phyloP scores from a whole-genome alignment of 2,797 vertebrate genomes.

The Pygocentrus nattereri region DNA sequence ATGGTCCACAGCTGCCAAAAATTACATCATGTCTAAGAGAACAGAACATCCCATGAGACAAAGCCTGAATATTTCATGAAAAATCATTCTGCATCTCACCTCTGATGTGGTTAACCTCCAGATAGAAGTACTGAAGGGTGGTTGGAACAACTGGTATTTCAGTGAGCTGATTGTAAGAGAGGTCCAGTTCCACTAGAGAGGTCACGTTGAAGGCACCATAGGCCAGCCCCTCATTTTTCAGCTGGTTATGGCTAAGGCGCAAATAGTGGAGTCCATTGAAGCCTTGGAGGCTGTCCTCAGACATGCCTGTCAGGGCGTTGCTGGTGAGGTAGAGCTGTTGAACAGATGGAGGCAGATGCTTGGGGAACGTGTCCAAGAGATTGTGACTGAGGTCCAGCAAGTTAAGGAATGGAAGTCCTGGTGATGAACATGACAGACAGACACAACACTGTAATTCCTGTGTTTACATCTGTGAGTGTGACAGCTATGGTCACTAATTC shows the following conservation, averaged over 20 bases:
- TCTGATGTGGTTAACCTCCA: constrained; percentile 81
- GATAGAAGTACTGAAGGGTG: constrained; percentile 80
- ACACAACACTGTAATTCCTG: constrained; percentile 14
- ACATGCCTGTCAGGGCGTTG: constrained; percentile 71
- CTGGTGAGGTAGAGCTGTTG: constrained; percentile 82
- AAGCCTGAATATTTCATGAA: too few relatives aligned
- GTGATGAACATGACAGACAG: constrained; percentile 33
- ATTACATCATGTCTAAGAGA: constrained; percentile 4
- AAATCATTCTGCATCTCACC: constrained; percentile 64
- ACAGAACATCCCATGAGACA: background rate
- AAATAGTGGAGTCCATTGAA: constrained; percentile 73
- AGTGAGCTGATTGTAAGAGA: constrained; percentile 80
- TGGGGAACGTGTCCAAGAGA: constrained; percentile 71
- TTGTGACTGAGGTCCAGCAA: constrained; percentile 79
- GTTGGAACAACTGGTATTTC: constrained; percentile 72
- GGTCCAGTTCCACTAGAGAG: constrained; percentile 81
- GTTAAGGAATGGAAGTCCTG: constrained; percentile 74
- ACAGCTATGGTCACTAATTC: background rate
- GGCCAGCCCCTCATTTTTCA: constrained; percentile 64
- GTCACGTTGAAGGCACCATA: constrained; percentile 73
- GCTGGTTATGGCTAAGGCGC: constrained; percentile 73
- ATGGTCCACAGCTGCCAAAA: constrained; percentile 16
- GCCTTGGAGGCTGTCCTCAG: constrained; percentile 68
- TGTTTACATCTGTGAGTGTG: constrained; percentile 11
- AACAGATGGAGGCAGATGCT: constrained; percentile 73